A percentile compares a stretch with the other conserved stretches of the same genome.
Evolutionary conservation across 2,888 invertebrate species (phyloP).

Genomic region (Helicoverpa assulta): DNA sequence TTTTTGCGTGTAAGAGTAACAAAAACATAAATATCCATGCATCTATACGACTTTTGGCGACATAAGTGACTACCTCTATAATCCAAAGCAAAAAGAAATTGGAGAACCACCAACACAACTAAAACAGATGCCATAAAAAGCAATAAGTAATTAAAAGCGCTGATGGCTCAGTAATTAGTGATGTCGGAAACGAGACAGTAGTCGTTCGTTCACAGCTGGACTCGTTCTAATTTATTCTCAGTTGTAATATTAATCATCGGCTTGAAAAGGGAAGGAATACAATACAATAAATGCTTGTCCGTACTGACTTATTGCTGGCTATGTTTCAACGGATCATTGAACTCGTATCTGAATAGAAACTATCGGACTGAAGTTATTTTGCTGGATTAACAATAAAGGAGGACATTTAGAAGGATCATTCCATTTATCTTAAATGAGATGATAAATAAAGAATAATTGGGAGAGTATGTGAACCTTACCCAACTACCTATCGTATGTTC

Average conservation of each 20-base stretch:
- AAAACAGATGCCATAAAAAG: constrained; percentile 37
- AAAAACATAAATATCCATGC: no score
- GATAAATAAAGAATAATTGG: no score
- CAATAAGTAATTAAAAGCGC: constrained; percentile 33
- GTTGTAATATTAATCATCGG: constrained; percentile 46
- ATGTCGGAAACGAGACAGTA: constrained; percentile 54
- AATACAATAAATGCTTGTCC: constrained; percentile 56
- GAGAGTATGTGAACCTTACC: no score
- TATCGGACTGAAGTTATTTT: constrained; percentile 33
- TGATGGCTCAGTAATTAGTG: constrained; percentile 53
- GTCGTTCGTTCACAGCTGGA: constrained; percentile 50
- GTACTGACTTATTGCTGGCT: constrained; percentile 46
- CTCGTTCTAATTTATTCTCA: constrained; percentile 55
- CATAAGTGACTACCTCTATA: no score
- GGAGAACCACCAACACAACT: constrained; percentile 15
- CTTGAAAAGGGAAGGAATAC: constrained; percentile 44
- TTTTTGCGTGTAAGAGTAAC: no score
- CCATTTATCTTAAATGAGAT: no score
- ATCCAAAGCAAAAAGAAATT: constrained; percentile 1
- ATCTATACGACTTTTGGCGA: no score
- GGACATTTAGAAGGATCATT: not conserved
- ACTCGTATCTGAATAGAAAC: constrained; percentile 41
- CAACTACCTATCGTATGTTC: no score
- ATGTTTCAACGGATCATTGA: constrained; percentile 45
- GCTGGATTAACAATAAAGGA: constrained; percentile 18